A percentile compares a stretch with the other conserved stretches of the same genome.
phyloP scores from a whole-genome alignment of 1,140 invertebrate species.

The Cyphomyrmex costatus region DNA sequence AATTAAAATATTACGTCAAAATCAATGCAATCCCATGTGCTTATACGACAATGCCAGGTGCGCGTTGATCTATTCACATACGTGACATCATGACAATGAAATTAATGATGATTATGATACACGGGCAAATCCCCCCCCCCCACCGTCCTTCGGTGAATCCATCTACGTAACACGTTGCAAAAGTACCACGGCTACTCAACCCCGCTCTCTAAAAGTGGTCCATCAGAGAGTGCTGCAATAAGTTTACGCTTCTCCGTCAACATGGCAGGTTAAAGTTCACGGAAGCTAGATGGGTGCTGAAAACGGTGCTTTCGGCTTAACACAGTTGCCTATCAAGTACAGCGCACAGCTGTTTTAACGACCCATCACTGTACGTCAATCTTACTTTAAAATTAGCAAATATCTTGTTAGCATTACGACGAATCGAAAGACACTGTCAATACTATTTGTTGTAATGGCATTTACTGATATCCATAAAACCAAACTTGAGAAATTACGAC shows the following conservation, averaged over 20 bases:
- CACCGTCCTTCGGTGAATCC: neutral
- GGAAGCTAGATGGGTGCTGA: conserved; percentile 49
- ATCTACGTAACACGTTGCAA: conserved; percentile 23
- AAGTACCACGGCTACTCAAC: conserved; percentile 42
- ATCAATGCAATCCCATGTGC: neutral
- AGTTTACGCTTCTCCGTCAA: conserved; percentile 60
- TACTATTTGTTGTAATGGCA: neutral
- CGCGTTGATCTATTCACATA: neutral
- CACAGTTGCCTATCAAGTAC: conserved; percentile 33
- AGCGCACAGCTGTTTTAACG: conserved; percentile 36
- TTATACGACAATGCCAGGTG: neutral
- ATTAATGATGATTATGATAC: conserved; percentile 35
- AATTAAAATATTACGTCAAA: neutral
- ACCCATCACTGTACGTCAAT: conserved; percentile 14
- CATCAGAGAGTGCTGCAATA: conserved; percentile 32
- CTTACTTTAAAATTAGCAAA: conserved; percentile 23
- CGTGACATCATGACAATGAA: neutral
- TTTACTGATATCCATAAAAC: neutral
- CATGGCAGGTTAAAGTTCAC: conserved; percentile 51
- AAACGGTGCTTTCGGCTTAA: conserved; percentile 49
- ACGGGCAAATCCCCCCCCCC: neutral
- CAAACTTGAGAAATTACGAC: neutral
- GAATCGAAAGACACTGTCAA: neutral
- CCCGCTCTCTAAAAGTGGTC: conserved; percentile 46
- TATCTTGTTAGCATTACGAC: conserved; percentile 17